A percentile compares a stretch with the other conserved stretches of the same genome.
These are phyloP conservation scores for Chelidonichthys spinosus DNA, from an alignment of 2,797 vertebrate species.

Conservation along the genomic window DNA sequence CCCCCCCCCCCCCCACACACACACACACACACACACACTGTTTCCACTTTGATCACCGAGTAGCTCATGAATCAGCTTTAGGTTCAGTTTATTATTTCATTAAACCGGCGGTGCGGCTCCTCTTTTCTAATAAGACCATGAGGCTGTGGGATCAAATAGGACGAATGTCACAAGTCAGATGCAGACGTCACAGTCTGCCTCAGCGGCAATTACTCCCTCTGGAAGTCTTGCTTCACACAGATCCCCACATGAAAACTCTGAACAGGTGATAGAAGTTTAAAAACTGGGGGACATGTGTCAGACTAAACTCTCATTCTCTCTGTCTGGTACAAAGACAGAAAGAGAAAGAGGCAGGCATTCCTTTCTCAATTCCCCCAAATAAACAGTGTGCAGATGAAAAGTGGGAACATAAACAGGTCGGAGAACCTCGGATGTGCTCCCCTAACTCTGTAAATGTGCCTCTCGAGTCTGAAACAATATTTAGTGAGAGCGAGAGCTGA, in stretches of 20 bases:
- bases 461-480: constrained; percentile 81
- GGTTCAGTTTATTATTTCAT: constrained; percentile 71
- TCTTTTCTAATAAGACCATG: constrained; percentile 60
- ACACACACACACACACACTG: constrained; percentile 26
- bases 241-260: constrained; percentile 37
- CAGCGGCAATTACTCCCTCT: constrained; percentile 32
- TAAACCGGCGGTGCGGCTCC: constrained; percentile 47
- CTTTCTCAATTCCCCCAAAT: constrained; percentile 80
- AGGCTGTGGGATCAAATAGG: constrained; percentile 60
- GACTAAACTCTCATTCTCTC: constrained; percentile 65
- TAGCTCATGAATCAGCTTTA: constrained; percentile 74
- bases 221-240: constrained; percentile 23
- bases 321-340: constrained; percentile 61
- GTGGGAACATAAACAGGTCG: constrained; percentile 80
- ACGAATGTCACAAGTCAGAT: constrained; percentile 55
- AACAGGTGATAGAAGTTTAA: constrained; percentile 65
- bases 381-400: constrained; percentile 82
- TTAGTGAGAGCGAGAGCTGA: constrained; percentile 75
- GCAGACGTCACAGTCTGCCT: constrained; percentile 20
- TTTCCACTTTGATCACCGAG: constrained; percentile 70
- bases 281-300: constrained; percentile 44
- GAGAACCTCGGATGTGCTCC: constrained; percentile 77
- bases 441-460: constrained; percentile 75
- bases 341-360: constrained; percentile 72
- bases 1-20: neutral